Evolutionary conservation across 2,888 invertebrate genomes (phyloP), one percentile per base, ranked within the genome.

Genomic region (Vandiemenella viatica): DNA sequence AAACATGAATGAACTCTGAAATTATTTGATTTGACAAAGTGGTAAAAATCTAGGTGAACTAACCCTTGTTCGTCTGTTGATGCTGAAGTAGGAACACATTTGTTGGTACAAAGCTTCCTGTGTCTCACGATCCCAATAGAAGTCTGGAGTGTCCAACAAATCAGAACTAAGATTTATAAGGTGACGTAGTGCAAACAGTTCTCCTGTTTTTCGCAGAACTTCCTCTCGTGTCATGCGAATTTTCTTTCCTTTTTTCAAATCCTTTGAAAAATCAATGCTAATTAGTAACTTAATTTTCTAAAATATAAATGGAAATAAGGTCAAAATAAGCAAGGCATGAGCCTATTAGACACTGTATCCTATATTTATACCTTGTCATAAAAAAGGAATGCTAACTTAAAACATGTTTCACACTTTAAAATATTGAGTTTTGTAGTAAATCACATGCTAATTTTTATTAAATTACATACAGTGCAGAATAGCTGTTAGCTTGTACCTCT

Each of bases 91-190:
- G 2, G 77, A 75, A 54, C 83, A 84, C 0, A 85, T 84, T 61
- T 82, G 79, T 50, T 80, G 75, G 67, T 93, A 97, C 5, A 96
- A 71, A 1, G 69, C 70, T 68, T 96, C 96, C 22, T 96, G 69
- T 48, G 85, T 76, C 58, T 93, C 91, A 47, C 91, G 77, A 61
- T 97, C 96, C 97, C 97, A 97, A 68, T 97, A 97, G 68, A 95
- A 93, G 69, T 97, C 97, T 0, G 96, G 95, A 0, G 90, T 90
- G 65, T 95, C 95, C 55, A 96, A 69, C 40, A 96, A 70, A 66
- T 96, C 95, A 0, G 95, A 95, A 57, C 91, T 89, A 55, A 97
- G 73, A 67, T 92, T 97, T 47, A 97, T 81, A 17, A 83, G 75
- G 67, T 95, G 93, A 4, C 92, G 75, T 22, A 95, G 70, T 0